Conservation (phyloP, 2,888 invertebrate species). For the Acleris laterana region DNA sequence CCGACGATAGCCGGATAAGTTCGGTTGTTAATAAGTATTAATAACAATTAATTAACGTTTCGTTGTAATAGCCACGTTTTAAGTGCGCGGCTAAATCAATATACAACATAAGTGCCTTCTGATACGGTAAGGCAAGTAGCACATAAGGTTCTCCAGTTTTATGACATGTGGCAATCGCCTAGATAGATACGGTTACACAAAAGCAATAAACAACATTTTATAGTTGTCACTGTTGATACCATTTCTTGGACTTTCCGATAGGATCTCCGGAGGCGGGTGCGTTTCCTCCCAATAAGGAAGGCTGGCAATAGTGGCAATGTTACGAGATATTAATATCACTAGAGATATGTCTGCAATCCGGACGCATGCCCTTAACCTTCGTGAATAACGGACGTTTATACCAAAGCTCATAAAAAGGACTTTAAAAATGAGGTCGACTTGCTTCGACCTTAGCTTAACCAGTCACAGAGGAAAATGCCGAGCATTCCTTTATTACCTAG, state of each 20-base stretch:
- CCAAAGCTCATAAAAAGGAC: slow-evolving; percentile 20
- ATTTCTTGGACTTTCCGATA: slow-evolving; percentile 57
- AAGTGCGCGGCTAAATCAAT: slow-evolving; percentile 28
- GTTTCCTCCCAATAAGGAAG: slow-evolving; percentile 37
- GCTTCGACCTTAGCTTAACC: slow-evolving; percentile 8
- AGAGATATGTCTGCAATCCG: slow-evolving; percentile 33
- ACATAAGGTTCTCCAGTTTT: slow-evolving; percentile 33
- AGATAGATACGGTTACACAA: slow-evolving; percentile 48
- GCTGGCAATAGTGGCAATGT: slow-evolving; percentile 23
- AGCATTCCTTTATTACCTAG: background rate
- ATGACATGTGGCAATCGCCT: slow-evolving; percentile 21
- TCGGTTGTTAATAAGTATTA: slow-evolving; percentile 17
- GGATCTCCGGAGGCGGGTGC: slow-evolving; percentile 42
- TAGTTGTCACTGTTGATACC: slow-evolving; percentile 56
- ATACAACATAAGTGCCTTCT: slow-evolving; percentile 14
- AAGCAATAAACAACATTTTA: slow-evolving; percentile 58
- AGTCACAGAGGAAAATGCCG: slow-evolving; percentile 3
- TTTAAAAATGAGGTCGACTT: slow-evolving; percentile 30
- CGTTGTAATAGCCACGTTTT: slow-evolving; percentile 12
- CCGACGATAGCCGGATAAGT: slow-evolving; percentile 8
- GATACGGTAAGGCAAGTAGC: slow-evolving; percentile 24
- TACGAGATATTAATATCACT: slow-evolving; percentile 32
- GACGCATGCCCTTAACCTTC: slow-evolving; percentile 35
- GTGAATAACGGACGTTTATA: slow-evolving; percentile 21
- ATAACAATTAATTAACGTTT: slow-evolving; percentile 24